Percentiles rank a stretch among this genome's conserved stretches.
These are phyloP conservation scores for Brachionus calyciflorus DNA, from an alignment of 1,140 invertebrate species.

Conservation along the genomic window DNA sequence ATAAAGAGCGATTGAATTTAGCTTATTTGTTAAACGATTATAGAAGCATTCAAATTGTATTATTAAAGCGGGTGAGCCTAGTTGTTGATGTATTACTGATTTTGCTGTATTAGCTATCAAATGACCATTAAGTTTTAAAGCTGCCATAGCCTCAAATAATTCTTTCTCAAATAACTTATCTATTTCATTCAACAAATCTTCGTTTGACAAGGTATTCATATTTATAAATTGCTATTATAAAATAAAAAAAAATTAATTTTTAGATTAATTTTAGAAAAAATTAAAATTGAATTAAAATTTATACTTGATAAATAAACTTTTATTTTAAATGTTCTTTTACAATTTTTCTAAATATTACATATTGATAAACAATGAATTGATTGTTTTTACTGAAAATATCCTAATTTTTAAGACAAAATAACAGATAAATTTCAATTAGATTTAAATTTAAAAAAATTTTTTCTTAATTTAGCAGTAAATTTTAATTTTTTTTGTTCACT, in stretches of 20 bases:
- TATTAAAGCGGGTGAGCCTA: not conserved
- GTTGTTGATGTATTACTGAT: not conserved
- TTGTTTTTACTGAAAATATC: not conserved
- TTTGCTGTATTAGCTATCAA: not conserved
- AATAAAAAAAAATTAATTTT: too few relatives aligned
- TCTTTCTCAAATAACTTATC: not conserved
- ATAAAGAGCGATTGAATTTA: not conserved
- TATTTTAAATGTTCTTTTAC: not conserved
- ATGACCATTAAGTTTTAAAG: not conserved
- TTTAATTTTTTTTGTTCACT: not conserved
- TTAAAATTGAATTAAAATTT: not conserved
- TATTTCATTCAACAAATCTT: not conserved
- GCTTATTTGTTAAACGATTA: not conserved
- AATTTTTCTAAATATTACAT: not conserved
- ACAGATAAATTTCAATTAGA: too few relatives aligned
- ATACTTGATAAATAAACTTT: not conserved
- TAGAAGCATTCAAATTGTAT: not conserved
- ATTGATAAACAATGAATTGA: not conserved
- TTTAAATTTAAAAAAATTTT: too few relatives aligned
- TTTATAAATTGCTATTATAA: too few relatives aligned
- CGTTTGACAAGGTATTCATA: not conserved
- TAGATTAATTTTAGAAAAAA: not conserved
- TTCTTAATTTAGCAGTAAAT: too few relatives aligned
- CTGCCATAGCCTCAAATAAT: not conserved
- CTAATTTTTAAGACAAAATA: not conserved